phyloP scores from a whole-genome alignment of 1,140 invertebrate species.

The Drosophila eugracilis region DNA sequence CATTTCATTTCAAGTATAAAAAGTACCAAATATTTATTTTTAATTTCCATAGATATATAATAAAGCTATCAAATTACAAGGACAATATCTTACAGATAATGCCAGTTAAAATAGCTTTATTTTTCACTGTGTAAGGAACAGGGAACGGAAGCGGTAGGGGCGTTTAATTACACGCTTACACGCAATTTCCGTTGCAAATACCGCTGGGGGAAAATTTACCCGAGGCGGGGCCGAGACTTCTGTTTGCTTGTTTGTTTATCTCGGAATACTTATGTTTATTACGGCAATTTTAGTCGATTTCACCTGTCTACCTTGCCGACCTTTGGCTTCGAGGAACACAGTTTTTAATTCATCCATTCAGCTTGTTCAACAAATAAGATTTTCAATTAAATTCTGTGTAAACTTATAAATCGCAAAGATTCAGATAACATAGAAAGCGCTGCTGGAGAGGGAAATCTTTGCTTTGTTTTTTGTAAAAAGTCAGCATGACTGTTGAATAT shows the following conservation, averaged over 20 bases:
- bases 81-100: neutral
- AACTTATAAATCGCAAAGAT: constrained; percentile 42
- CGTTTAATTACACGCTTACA: constrained; percentile 71
- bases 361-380: constrained; percentile 34
- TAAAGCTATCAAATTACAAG: no score
- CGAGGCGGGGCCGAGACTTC: constrained; percentile 28
- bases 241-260: constrained; percentile 40
- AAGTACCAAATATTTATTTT: no score
- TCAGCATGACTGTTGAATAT: no score
- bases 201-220: constrained; percentile 26
- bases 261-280: constrained; percentile 38
- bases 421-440: constrained; percentile 3
- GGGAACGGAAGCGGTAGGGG: constrained; percentile 10
- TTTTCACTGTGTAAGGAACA: neutral
- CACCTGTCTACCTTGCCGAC: constrained; percentile 1
- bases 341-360: constrained; percentile 24
- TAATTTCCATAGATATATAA: no score
- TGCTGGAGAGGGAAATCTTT: no score
- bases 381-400: constrained; percentile 49
- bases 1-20: neutral
- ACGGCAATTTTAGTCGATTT: constrained; percentile 30
- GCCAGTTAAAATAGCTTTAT: neutral
- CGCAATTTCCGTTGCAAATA: constrained; percentile 57
- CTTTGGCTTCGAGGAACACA: constrained; percentile 2
- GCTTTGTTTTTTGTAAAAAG: neutral